Percentiles rank a stretch among this genome's conserved stretches.
phyloP scores from a whole-genome alignment of 2,888 invertebrate genomes.

The Busseola fusca region DNA sequence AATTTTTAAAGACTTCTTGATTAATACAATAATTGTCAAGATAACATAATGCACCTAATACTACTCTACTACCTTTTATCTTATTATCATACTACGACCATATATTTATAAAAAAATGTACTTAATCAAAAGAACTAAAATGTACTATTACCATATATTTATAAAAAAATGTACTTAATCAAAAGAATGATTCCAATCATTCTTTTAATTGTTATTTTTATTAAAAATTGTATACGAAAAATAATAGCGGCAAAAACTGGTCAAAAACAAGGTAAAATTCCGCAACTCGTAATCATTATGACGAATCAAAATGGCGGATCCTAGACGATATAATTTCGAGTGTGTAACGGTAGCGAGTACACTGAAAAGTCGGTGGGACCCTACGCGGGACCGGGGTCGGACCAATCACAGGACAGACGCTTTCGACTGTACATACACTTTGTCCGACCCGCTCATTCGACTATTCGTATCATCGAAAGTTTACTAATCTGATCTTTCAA shows the following conservation, averaged over 20 bases:
- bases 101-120: no score
- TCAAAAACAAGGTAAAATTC: constrained; percentile 28
- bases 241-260: background rate
- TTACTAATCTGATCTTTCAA: constrained; percentile 19
- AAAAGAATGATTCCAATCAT: background rate
- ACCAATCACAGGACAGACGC: constrained; percentile 62
- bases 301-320: constrained; percentile 73
- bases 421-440: constrained; percentile 37
- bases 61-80: constrained; percentile 6
- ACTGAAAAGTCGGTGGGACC: constrained; percentile 63
- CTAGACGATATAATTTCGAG: constrained; percentile 61
- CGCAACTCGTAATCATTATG: constrained; percentile 47
- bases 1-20: background rate
- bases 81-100: background rate
- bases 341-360: constrained; percentile 59
- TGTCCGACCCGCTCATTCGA: constrained; percentile 28
- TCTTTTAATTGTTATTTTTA: background rate
- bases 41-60: constrained; percentile 28
- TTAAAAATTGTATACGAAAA: background rate
- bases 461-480: constrained; percentile 17
- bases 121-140: background rate
- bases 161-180: no score
- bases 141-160: no score
- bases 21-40: constrained; percentile 13
- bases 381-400: constrained; percentile 59